phyloP scores from a whole-genome alignment of 2,888 invertebrate genomes.

The Thumatha senex region DNA sequence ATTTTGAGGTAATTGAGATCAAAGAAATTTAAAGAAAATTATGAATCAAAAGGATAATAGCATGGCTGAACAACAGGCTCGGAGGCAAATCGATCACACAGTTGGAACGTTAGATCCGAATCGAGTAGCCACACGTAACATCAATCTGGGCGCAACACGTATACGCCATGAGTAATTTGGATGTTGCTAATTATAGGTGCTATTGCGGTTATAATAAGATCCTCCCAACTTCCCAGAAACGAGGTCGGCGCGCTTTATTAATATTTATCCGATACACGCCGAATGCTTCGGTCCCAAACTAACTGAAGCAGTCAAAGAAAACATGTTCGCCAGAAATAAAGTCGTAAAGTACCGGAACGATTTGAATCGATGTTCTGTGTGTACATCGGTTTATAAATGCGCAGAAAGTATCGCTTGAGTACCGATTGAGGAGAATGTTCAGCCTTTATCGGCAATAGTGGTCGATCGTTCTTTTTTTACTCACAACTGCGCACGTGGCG shows the following conservation, averaged over 20 bases:
- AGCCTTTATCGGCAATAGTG: constrained; percentile 44
- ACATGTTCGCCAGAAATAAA: constrained; percentile 79
- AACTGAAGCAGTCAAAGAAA: constrained; percentile 82
- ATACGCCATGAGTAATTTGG: constrained; percentile 77
- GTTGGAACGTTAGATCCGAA: constrained; percentile 56
- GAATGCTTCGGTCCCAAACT: constrained; percentile 70
- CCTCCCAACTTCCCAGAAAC: constrained; percentile 81
- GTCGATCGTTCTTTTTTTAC: constrained; percentile 44
- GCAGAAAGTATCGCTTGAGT: constrained; percentile 65
- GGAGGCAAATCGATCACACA: constrained; percentile 49
- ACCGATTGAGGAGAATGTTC: constrained; percentile 61
- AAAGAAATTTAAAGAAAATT: constrained; percentile 21
- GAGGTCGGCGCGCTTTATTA: constrained; percentile 81
- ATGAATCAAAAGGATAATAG: constrained; percentile 41
- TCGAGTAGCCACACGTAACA: constrained; percentile 69
- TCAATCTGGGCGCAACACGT: constrained; percentile 69
- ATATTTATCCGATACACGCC: constrained; percentile 82
- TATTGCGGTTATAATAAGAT: constrained; percentile 84
- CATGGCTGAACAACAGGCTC: constrained; percentile 38
- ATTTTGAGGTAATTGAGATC: constrained; percentile 7
- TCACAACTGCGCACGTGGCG: constrained; percentile 43
- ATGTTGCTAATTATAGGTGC: constrained; percentile 82
- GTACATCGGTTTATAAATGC: constrained; percentile 73
- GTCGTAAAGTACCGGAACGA: constrained; percentile 80
- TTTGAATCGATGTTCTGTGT: constrained; percentile 77